A percentile compares a stretch with the other conserved stretches of the same genome.
Conservation (phyloP, 2,113 vertebrate species). For the Oryctolagus cuniculus region mOryCun1.1 NC_091450.1:7355001-7355500, state of each 20-base stretch:
- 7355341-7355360: too few relatives aligned
- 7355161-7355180: background rate
- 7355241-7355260: background rate
- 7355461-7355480: too few relatives aligned
- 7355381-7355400: too few relatives aligned
- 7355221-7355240: background rate
- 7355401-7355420: too few relatives aligned
- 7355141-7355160: background rate
- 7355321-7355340: too few relatives aligned
- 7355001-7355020: background rate
- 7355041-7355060: background rate
- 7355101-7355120: background rate
- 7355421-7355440: too few relatives aligned
- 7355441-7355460: too few relatives aligned
- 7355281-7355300: too few relatives aligned
- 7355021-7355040: background rate
- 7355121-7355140: slow-evolving; percentile 9
- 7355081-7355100: slow-evolving; percentile 1
- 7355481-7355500: too few relatives aligned
- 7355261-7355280: too few relatives aligned
- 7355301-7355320: too few relatives aligned
- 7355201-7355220: slow-evolving; percentile 27
- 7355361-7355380: too few relatives aligned
- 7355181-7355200: slow-evolving; percentile 41
- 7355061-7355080: background rate